Evolutionary conservation across 2,888 invertebrate genomes (phyloP).

Genomic region (Amphipyra berbera): DNA sequence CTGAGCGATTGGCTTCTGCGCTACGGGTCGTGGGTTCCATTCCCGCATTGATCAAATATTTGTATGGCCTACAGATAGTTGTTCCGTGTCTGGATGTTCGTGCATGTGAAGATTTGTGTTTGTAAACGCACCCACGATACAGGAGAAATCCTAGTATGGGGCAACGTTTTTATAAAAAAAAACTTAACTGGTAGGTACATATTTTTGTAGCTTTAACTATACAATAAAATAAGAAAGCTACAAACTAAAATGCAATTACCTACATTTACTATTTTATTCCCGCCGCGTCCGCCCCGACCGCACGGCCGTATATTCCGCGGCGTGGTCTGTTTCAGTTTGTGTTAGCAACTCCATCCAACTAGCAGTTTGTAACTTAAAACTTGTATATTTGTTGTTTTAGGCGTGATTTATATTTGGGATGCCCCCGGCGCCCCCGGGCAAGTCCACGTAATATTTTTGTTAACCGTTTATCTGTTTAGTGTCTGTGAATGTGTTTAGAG

Average conservation of each 20-base stretch:
- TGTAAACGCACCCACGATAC: too few species aligned
- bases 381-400: conserved; percentile 62
- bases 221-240: not conserved
- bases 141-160: too few species aligned
- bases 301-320: conserved; percentile 22
- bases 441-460: conserved; percentile 53
- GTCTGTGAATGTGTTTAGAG: conserved; percentile 53
- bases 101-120: too few species aligned
- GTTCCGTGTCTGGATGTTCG: too few species aligned
- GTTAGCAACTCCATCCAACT: conserved; percentile 50
- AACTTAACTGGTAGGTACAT: too few species aligned
- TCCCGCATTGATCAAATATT: too few species aligned
- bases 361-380: conserved; percentile 58
- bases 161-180: too few species aligned
- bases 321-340: conserved; percentile 45
- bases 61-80: too few species aligned
- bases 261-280: conserved; percentile 2
- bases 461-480: conserved; percentile 56
- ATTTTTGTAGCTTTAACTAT: too few species aligned
- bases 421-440: conserved; percentile 24
- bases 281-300: conserved; percentile 20
- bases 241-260: conserved; percentile 7
- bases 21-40: too few species aligned
- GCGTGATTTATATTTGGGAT: conserved; percentile 60
- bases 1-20: too few species aligned